phyloP scores from a whole-genome alignment of 2,888 invertebrate species.

The Morpho achilles region DNA sequence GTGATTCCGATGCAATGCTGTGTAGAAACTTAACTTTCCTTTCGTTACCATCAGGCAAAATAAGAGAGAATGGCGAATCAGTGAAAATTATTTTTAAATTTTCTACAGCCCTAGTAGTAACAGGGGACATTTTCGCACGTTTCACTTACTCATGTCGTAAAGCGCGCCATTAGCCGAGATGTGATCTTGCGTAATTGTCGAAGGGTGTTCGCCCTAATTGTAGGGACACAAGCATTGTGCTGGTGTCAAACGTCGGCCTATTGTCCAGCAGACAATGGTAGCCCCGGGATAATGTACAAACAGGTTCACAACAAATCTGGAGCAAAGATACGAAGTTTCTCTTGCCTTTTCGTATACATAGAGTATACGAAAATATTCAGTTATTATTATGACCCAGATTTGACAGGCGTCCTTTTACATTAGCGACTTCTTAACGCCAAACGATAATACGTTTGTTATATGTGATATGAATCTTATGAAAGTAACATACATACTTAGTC shows the following conservation, averaged over 20 bases:
- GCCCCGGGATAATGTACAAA: constrained; percentile 13
- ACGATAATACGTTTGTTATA: too few species aligned
- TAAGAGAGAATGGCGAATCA: too few species aligned
- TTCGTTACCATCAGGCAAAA: too few species aligned
- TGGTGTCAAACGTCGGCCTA: constrained; percentile 53
- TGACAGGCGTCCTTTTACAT: too few species aligned
- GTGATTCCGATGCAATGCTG: too few species aligned
- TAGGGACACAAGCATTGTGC: constrained; percentile 57
- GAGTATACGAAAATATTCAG: too few species aligned
- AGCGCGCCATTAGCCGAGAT: constrained; percentile 64
- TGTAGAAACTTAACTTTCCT: too few species aligned
- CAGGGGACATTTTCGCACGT: constrained; percentile 43
- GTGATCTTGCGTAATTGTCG: constrained; percentile 58
- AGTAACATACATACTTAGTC: too few species aligned
- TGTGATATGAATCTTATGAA: too few species aligned
- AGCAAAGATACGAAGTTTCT: constrained; percentile 8
- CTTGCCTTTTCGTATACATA: too few species aligned
- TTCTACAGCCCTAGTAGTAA: constrained; percentile 41
- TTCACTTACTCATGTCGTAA: constrained; percentile 66
- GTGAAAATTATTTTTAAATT: not conserved
- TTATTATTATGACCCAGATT: too few species aligned
- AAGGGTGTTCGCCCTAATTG: constrained; percentile 69
- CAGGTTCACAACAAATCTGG: constrained; percentile 31
- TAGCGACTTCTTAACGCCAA: too few species aligned
- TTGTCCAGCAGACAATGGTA: constrained; percentile 22